Evolutionary conservation across 2,888 invertebrate species (phyloP).

Genomic region (Rhorus exstirpatorius): DNA sequence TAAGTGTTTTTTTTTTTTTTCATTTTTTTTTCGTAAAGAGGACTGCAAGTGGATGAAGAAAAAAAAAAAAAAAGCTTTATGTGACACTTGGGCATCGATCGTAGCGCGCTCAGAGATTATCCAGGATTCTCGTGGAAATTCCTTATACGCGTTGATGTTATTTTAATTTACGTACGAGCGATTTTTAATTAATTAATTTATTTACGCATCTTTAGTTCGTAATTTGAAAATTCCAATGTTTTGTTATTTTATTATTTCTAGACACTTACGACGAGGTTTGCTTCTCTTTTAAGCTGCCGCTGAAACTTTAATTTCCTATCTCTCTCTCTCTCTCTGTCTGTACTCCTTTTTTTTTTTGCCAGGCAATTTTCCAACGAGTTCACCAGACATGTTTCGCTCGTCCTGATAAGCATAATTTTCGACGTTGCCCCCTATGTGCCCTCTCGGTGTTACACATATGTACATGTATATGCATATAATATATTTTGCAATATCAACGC

Average conservation of each 20-base stretch:
- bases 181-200: no score
- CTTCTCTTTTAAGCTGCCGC: background rate
- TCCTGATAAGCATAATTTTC: constrained; percentile 62
- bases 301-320: background rate
- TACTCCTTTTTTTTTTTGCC: background rate
- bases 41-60: background rate
- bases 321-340: background rate
- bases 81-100: no score
- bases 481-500: constrained; percentile 59
- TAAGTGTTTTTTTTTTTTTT: background rate
- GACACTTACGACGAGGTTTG: background rate
- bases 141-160: no score
- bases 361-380: constrained; percentile 9
- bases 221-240: background rate
- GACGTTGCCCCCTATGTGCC: constrained; percentile 29
- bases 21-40: background rate
- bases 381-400: constrained; percentile 14
- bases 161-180: no score
- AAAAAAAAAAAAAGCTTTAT: no score
- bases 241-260: background rate
- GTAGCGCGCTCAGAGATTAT: no score
- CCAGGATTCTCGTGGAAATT: no score
- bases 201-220: no score
- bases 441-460: background rate
- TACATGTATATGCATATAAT: background rate